These are phyloP conservation scores for Erebia aethiops DNA, from an alignment of 2,888 invertebrate genomes.

Conservation along the genomic window DNA sequence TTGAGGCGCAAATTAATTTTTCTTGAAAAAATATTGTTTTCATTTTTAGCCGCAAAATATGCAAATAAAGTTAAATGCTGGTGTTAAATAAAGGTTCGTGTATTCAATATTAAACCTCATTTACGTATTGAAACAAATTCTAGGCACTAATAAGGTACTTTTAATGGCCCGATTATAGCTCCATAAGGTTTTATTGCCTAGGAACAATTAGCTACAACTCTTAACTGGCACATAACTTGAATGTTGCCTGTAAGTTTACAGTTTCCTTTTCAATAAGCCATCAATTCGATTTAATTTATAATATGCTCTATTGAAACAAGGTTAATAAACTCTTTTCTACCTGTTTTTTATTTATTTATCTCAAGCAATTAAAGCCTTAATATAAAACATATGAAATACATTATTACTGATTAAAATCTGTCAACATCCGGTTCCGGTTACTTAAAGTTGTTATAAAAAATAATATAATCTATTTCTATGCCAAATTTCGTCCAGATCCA, in stretches of 20 bases:
- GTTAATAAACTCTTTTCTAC: neutral
- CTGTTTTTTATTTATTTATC: neutral
- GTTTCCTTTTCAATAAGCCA: conserved; percentile 17
- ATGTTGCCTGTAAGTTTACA: conserved; percentile 12
- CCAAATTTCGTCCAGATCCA: too few species aligned
- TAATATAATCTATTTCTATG: too few species aligned
- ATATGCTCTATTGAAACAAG: neutral
- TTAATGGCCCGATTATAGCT: conserved; percentile 60
- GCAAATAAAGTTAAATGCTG: too few species aligned
- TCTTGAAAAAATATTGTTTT: too few species aligned
- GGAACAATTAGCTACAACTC: conserved; percentile 59
- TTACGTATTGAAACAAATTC: conserved; percentile 29
- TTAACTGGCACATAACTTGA: conserved; percentile 24
- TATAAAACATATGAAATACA: too few species aligned
- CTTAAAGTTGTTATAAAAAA: too few species aligned
- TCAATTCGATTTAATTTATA: neutral
- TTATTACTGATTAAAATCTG: too few species aligned
- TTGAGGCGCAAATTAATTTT: too few species aligned
- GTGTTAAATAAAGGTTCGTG: too few species aligned
- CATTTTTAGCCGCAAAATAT: too few species aligned
- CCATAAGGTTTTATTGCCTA: conserved; percentile 61
- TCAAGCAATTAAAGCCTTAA: too few species aligned
- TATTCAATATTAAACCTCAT: conserved; percentile 22
- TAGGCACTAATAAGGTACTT: conserved; percentile 41
- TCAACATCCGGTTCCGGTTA: too few species aligned